These are phyloP conservation scores for Channa maculata DNA, from an alignment of 2,113 vertebrate genomes.

Conservation along the genomic window DNA sequence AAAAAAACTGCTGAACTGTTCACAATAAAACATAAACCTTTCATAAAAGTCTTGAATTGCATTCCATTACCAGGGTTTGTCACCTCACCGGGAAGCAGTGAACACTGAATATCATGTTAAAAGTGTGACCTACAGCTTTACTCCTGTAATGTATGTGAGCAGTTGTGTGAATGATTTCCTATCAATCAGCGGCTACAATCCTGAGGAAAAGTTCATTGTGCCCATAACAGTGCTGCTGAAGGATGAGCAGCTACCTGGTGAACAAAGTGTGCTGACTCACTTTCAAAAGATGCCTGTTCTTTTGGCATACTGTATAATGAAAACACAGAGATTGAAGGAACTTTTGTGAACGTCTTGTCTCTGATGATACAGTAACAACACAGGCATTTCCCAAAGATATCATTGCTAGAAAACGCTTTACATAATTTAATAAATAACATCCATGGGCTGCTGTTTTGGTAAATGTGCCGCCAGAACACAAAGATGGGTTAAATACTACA, in stretches of 20 bases:
- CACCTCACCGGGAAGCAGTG: neutral
- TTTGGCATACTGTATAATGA: constrained; percentile 45
- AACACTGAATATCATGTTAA: neutral
- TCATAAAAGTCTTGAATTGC: neutral
- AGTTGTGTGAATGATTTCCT: constrained; percentile 10
- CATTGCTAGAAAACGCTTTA: constrained; percentile 18
- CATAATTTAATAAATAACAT: constrained; percentile 62
- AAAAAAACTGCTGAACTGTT: neutral
- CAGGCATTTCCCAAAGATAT: constrained; percentile 46
- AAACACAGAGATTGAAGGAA: constrained; percentile 54
- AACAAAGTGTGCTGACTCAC: constrained; percentile 3
- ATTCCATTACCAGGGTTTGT: no score
- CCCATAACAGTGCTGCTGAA: constrained; percentile 45
- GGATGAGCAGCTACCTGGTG: constrained; percentile 33
- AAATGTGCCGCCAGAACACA: constrained; percentile 31
- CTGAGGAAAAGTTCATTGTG: constrained; percentile 19
- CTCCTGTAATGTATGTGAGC: constrained; percentile 1
- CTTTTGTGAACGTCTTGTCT: constrained; percentile 52
- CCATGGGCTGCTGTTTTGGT: neutral
- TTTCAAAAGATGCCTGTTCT: constrained; percentile 39
- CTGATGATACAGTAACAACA: constrained; percentile 17
- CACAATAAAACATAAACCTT: neutral
- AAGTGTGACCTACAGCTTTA: neutral
- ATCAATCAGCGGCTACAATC: neutral
- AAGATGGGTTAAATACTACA: constrained; percentile 17